Conservation (phyloP, 1,140 invertebrate species). For the Macrotrachela quadricornifera region DNA sequence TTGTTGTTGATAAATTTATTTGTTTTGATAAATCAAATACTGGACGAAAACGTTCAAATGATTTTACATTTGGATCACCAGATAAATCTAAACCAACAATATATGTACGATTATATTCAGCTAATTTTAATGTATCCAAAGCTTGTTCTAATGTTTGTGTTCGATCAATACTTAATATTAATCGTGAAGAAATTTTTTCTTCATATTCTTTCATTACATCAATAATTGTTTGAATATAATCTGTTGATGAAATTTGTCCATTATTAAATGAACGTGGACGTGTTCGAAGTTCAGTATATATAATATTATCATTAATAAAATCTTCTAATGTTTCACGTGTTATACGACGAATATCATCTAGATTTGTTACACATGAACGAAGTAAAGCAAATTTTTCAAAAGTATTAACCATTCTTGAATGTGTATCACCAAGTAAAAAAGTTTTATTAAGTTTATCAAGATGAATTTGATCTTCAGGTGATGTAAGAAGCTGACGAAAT, state of each 20-base stretch:
- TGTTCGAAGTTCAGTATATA: constrained; percentile 3
- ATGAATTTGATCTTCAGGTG: too few relatives aligned
- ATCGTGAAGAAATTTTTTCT: background rate
- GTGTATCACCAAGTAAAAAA: too few relatives aligned
- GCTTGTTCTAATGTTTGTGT: constrained; percentile 1
- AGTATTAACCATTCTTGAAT: too few relatives aligned
- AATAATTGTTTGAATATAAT: background rate
- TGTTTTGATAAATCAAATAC: background rate
- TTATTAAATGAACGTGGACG: background rate
- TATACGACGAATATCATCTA: background rate
- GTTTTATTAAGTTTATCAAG: too few relatives aligned
- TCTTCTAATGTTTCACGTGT: constrained; percentile 2
- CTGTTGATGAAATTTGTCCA: background rate
- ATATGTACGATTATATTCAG: background rate
- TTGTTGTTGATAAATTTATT: background rate
- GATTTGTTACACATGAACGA: background rate
- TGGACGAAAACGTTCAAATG: background rate
- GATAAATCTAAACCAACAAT: constrained; percentile 5
- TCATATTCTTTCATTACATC: constrained; percentile 2
- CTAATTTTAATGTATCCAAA: constrained; percentile 1
- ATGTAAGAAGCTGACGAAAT: background rate
- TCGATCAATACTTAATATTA: constrained; percentile 3
- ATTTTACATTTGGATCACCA: background rate
- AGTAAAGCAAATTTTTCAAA: constrained; percentile 3
- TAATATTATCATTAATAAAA: background rate